Evolutionary conservation across 1,140 invertebrate genomes (phyloP), one percentile per base, ranked within the genome.

Genomic region (Drosophila sp.): DNA sequence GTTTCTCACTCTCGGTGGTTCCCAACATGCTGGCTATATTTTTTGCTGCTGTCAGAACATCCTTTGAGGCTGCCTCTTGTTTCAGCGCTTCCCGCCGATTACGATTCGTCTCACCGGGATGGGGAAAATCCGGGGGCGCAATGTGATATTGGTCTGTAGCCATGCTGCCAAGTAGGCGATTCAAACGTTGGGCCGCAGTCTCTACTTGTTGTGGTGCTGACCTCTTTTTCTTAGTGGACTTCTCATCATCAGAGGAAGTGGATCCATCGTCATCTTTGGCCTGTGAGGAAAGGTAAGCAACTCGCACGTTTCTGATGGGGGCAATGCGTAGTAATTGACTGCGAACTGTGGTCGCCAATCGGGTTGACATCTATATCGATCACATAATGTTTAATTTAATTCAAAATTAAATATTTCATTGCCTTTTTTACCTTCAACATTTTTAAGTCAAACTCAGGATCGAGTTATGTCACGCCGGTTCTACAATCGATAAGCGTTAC

Each of bases 1-100:
- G 93, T 83, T 94, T 93, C 1, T 93, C 92, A 80, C 94, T 93
- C 8, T 93, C 92, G 27, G 23, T 72, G 92, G 97, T 94, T 8
- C 95, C 94, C 63, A 94, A 94, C 17, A 96, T 83, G 23, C 90
- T 92, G 50, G 96, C 96, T 40, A 97, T 95, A 67, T 95, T 92
- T 90, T 95, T 94, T 1, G 95, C 96, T 33, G 96, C 96, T 73
- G 93, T 86, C 4, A 90, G 69, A n/a, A 92, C 76, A 79, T 92
- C 74, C 25, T 90, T 92, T 0, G 70, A 58, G 4, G 69, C 68
- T 1, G 66, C 54, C n/a, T 89, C 77, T 44, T 89, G 69, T 29
- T 92, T 91, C 0, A 77, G 55, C 10, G 73, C 70, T 41, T 89
- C 80, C 23, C 82, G 68, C 2, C 77, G 80, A 1, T 71, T 64